Evolutionary conservation across 2,888 invertebrate genomes (phyloP).

Genomic region (Calameuta idolon): DNA sequence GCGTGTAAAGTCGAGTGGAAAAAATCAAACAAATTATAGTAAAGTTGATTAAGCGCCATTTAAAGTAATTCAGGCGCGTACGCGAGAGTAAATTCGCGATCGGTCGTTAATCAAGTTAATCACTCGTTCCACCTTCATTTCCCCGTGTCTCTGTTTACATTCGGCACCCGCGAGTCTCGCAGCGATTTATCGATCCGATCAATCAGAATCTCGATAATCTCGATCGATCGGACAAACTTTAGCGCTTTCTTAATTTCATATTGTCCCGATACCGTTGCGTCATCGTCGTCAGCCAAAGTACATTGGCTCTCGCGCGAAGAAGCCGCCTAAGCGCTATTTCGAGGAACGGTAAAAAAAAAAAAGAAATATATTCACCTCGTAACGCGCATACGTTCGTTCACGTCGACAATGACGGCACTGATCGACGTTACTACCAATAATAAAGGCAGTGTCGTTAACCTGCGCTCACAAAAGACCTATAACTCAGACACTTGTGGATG

Average conservation of each 20-base stretch:
- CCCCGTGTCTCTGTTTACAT: not conserved
- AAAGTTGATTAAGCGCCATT: not conserved
- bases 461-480: not conserved
- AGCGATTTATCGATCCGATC: not conserved
- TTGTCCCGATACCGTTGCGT: not conserved
- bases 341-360: not conserved
- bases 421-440: not conserved
- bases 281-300: not conserved
- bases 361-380: not conserved
- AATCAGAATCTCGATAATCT: not conserved
- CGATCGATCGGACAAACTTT: not conserved
- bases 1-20: not conserved
- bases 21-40: not conserved
- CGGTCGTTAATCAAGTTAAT: not conserved
- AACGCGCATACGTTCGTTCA: not conserved
- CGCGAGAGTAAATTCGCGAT: not conserved
- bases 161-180: not conserved
- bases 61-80: not conserved
- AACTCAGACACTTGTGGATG: not conserved
- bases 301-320: not conserved
- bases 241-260: not conserved
- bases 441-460: not conserved
- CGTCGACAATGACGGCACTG: not conserved
- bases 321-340: no score
- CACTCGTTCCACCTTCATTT: not conserved